Conservation (phyloP, 2,888 invertebrate genomes). For the Drosophila multiciliata region DNA sequence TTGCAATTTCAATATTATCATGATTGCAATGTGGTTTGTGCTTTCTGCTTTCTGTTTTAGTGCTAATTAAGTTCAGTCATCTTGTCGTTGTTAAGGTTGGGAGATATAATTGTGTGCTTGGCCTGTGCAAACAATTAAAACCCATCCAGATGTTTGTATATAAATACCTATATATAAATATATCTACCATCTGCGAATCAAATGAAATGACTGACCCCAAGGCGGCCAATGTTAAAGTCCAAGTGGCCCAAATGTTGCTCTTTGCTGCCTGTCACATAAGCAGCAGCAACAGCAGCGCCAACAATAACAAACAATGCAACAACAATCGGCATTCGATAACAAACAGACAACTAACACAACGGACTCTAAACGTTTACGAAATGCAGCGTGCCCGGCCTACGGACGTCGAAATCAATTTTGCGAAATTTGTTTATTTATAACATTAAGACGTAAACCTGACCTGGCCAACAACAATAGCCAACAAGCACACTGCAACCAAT, state of each 20-base stretch:
- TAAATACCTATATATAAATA: conserved; percentile 5
- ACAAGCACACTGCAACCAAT: conserved; percentile 3
- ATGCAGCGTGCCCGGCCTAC: conserved; percentile 59
- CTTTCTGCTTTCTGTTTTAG: conserved; percentile 29
- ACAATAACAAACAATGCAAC: conserved; percentile 12
- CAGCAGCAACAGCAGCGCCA: conserved; percentile 25
- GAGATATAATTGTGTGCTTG: conserved; percentile 35
- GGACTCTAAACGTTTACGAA: conserved; percentile 59
- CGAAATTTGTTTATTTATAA: conserved; percentile 71
- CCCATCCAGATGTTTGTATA: conserved; percentile 22
- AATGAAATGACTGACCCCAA: conserved; percentile 18
- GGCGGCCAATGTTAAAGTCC: conserved; percentile 13
- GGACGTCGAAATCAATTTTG: conserved; percentile 63
- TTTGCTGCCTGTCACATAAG: conserved; percentile 35
- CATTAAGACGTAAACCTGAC: conserved; percentile 55
- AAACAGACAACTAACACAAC: conserved; percentile 45
- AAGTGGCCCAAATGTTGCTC: conserved; percentile 24
- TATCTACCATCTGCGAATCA: conserved; percentile 3
- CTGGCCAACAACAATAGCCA: conserved; percentile 64
- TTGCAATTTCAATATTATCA: conserved; percentile 58
- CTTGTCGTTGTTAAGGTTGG: conserved; percentile 67
- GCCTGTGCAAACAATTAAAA: conserved; percentile 21
- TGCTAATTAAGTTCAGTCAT: conserved; percentile 58
- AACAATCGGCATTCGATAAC: conserved; percentile 21
- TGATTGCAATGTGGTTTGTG: conserved; percentile 47